phyloP scores from a whole-genome alignment of 1,140 invertebrate species.

The Apis laboriosa region DNA sequence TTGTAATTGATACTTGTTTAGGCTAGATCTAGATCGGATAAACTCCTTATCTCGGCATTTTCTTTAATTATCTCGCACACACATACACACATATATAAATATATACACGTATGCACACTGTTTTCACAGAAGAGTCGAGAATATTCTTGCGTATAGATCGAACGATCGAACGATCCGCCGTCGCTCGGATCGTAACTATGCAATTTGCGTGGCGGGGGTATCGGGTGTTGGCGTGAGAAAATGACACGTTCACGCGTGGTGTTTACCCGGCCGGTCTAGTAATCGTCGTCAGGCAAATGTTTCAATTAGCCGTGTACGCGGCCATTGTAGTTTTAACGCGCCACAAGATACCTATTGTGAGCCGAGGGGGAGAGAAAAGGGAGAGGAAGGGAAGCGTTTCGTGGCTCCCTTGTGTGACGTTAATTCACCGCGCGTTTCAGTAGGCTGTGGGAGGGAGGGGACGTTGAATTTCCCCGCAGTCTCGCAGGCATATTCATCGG shows the following conservation, averaged over 20 bases:
- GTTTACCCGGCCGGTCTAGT: constrained; percentile 53
- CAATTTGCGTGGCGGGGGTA: constrained; percentile 20
- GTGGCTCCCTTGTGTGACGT: constrained; percentile 17
- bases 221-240: constrained; percentile 58
- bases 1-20: no score
- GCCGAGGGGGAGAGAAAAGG: neutral
- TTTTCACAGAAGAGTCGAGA: neutral
- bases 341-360: constrained; percentile 35
- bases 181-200: constrained; percentile 6
- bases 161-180: constrained; percentile 1
- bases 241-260: constrained; percentile 38
- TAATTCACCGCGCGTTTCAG: constrained; percentile 44
- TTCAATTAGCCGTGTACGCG: constrained; percentile 54
- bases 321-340: constrained; percentile 51
- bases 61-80: no score
- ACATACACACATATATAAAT: no score
- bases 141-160: neutral
- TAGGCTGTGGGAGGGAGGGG: neutral
- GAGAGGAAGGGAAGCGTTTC: constrained; percentile 4
- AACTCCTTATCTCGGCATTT: no score
- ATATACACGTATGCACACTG: no score
- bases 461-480: constrained; percentile 20
- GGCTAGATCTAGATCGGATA: no score
- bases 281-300: constrained; percentile 59
- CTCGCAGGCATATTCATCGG: constrained; percentile 1